Percentiles rank a stretch among this genome's conserved stretches.
These are phyloP conservation scores for Lumbricus terrestris DNA, from an alignment of 2,888 invertebrate genomes.

Conservation along the genomic window DNA sequence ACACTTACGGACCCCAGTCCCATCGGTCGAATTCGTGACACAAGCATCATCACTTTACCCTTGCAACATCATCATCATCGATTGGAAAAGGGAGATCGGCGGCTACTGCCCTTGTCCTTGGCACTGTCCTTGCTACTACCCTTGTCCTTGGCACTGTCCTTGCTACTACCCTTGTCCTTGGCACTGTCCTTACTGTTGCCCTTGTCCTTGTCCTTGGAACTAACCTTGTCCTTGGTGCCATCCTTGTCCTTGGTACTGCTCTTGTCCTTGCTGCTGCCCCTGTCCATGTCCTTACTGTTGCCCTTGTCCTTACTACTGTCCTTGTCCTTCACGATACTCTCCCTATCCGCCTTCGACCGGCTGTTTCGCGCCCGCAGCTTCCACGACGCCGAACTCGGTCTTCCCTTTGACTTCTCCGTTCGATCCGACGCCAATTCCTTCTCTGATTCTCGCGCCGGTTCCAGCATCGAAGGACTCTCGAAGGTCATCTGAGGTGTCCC, in stretches of 20 bases:
- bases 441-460: not conserved
- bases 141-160: too few relatives aligned
- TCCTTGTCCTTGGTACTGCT: too few relatives aligned
- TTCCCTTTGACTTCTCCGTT: not conserved
- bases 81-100: not conserved
- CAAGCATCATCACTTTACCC: not conserved
- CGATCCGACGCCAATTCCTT: not conserved
- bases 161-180: too few relatives aligned
- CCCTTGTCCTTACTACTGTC: not conserved
- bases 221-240: too few relatives aligned
- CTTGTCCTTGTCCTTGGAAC: too few relatives aligned
- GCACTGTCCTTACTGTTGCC: too few relatives aligned
- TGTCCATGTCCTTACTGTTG: not conserved
- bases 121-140: too few relatives aligned
- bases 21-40: not conserved
- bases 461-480: not conserved
- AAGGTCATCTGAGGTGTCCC: not conserved
- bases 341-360: constrained; percentile 23
- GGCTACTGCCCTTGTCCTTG: not conserved
- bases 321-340: not conserved
- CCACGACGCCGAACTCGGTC: constrained; percentile 21
- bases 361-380: constrained; percentile 23
- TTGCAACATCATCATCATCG: not conserved
- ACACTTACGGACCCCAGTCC: not conserved
- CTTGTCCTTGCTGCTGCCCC: too few relatives aligned